Percentiles rank a stretch among this genome's conserved stretches.
Conservation (phyloP, 2,888 invertebrate genomes). For the Agonopterix arenella region DNA sequence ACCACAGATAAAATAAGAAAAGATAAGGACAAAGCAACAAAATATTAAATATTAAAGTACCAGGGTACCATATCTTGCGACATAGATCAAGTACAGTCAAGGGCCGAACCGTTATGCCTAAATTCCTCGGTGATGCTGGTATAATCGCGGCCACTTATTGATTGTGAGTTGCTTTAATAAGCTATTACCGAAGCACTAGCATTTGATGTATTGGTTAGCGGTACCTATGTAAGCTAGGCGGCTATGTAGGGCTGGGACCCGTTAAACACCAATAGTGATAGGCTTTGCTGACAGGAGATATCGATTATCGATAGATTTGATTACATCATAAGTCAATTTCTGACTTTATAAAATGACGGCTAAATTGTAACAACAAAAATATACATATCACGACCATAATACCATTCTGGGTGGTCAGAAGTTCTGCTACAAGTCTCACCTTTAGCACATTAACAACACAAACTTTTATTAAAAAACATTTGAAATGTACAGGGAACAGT, state of each 20-base stretch:
- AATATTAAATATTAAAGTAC: too few species aligned
- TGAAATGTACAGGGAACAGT: too few species aligned
- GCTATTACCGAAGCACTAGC: conserved; percentile 55
- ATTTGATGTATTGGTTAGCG: conserved; percentile 71
- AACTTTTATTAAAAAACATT: too few species aligned
- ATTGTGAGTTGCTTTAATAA: conserved; percentile 41
- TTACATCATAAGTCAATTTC: too few species aligned
- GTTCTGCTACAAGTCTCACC: too few species aligned
- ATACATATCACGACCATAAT: too few species aligned
- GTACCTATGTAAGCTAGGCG: conserved; percentile 59
- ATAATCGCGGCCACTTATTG: conserved; percentile 44
- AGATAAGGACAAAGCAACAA: too few species aligned
- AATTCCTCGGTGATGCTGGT: conserved; percentile 31
- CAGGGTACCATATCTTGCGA: background rate
- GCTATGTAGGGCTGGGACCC: conserved; percentile 59
- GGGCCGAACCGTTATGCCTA: conserved; percentile 54
- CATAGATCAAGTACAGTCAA: conserved; percentile 9
- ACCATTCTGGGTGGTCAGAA: too few species aligned
- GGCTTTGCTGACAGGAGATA: background rate
- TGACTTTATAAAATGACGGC: too few species aligned
- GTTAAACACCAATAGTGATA: conserved; percentile 55
- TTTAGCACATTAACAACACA: too few species aligned
- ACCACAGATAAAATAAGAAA: too few species aligned
- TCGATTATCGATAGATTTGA: background rate
- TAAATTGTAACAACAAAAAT: too few species aligned